Percentiles rank a stretch among this genome's conserved stretches.
These are phyloP conservation scores for Acromyrmex echinatior DNA, from an alignment of 1,140 invertebrate species.

Conservation along the genomic window DNA sequence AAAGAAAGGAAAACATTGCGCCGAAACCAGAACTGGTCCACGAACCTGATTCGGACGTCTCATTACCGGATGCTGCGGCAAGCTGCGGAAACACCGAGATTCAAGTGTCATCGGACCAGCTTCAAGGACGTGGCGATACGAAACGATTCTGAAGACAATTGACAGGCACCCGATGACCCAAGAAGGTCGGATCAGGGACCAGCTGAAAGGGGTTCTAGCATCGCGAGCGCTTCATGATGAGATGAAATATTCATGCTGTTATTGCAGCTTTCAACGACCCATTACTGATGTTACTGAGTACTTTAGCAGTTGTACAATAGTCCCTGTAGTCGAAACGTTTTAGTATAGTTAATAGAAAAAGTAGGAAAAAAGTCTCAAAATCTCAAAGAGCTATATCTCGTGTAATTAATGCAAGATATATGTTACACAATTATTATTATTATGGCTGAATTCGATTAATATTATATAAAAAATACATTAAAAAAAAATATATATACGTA, in stretches of 20 bases:
- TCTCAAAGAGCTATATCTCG: neutral
- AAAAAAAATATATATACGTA: neutral
- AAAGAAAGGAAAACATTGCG: constrained; percentile 79
- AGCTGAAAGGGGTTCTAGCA: constrained; percentile 46
- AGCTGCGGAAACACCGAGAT: constrained; percentile 81
- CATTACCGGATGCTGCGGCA: constrained; percentile 79
- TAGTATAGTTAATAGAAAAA: constrained; percentile 27
- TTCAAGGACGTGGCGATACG: constrained; percentile 71
- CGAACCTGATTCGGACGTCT: constrained; percentile 70
- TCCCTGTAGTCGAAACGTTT: neutral
- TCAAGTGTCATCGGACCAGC: constrained; percentile 67
- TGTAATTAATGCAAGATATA: neutral
- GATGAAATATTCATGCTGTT: constrained; percentile 82
- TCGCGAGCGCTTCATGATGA: neutral
- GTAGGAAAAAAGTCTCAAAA: neutral
- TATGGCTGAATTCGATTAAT: neutral
- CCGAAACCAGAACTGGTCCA: constrained; percentile 76
- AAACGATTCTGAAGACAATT: constrained; percentile 68
- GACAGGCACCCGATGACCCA: constrained; percentile 68
- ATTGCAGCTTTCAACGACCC: constrained; percentile 71
- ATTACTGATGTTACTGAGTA: constrained; percentile 22
- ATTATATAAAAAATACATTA: neutral
- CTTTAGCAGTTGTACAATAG: constrained; percentile 7
- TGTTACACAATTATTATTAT: neutral
- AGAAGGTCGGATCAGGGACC: constrained; percentile 55